These are phyloP conservation scores for Cyrtonyx montezumae DNA, from an alignment of 2,113 vertebrate genomes.

Conservation along the genomic window DNA sequence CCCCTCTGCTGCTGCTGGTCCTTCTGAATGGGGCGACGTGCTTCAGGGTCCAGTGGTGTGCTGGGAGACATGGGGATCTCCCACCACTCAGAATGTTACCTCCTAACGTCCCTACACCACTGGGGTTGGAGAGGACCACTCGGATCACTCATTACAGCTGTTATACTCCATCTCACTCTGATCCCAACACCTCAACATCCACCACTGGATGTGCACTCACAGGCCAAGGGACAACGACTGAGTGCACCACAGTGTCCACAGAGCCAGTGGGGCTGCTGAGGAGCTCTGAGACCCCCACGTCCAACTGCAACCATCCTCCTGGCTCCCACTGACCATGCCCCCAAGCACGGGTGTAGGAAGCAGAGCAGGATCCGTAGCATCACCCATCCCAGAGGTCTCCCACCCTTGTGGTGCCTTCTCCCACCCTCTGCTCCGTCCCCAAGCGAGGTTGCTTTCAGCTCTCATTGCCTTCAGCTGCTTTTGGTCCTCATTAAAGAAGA, in stretches of 20 bases:
- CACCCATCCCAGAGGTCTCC: background rate
- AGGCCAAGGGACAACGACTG: no score
- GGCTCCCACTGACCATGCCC: no score
- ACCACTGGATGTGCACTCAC: no score
- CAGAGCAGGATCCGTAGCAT: background rate
- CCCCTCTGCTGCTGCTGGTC: accelerated
- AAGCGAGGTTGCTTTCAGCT: background rate
- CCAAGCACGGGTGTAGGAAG: background rate
- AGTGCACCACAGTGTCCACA: no score
- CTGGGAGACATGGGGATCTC: accelerated
- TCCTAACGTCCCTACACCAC: accelerated
- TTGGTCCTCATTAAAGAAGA: constrained; percentile 45
- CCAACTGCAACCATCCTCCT: no score
- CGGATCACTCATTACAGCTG: no score
- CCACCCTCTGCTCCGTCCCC: background rate
- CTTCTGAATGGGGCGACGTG: accelerated
- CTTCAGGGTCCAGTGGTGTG: accelerated
- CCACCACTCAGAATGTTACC: background rate
- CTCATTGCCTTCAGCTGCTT: constrained; percentile 25
- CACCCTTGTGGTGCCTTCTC: background rate
- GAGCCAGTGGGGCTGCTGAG: no score
- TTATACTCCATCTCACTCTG: no score
- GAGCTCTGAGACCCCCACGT: no score
- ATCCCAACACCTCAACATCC: no score
- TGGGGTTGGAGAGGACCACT: no score